These are phyloP conservation scores for Apodemia zela DNA, from an alignment of 2,888 invertebrate genomes.

Conservation along the genomic window DNA sequence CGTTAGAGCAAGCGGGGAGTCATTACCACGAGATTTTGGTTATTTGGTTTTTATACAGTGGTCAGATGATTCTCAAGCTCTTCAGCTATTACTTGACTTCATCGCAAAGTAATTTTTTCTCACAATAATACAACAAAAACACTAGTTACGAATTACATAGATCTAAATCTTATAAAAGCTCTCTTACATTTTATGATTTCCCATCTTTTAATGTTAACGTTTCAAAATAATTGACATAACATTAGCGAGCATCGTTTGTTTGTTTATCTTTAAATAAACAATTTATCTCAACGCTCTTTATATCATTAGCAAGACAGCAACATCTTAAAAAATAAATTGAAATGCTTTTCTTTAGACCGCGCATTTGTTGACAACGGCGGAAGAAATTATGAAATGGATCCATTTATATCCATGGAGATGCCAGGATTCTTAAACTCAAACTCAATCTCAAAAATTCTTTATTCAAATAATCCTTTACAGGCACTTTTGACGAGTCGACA, in stretches of 20 bases:
- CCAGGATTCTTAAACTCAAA: too few species aligned
- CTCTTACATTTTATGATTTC: background rate
- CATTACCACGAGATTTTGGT: too few species aligned
- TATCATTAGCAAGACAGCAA: too few species aligned
- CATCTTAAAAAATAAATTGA: too few species aligned
- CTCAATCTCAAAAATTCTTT: too few species aligned
- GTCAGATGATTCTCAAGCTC: background rate
- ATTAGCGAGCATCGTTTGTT: background rate
- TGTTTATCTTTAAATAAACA: background rate
- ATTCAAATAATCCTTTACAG: too few species aligned
- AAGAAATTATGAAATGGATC: too few species aligned
- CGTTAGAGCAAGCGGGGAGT: too few species aligned
- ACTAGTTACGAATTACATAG: conserved; percentile 1
- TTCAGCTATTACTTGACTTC: background rate
- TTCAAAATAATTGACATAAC: background rate
- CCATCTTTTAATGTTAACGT: background rate
- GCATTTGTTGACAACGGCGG: too few species aligned
- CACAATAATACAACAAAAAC: conserved; percentile 4
- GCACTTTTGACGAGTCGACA: too few species aligned
- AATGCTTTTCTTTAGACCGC: too few species aligned
- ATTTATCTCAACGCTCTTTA: background rate
- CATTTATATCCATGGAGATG: too few species aligned
- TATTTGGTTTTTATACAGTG: background rate
- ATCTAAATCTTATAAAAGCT: conserved; percentile 2
- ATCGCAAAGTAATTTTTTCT: background rate